These are phyloP conservation scores for Homarus gammarus DNA, from an alignment of 2,888 invertebrate genomes.

Conservation along the genomic window DNA sequence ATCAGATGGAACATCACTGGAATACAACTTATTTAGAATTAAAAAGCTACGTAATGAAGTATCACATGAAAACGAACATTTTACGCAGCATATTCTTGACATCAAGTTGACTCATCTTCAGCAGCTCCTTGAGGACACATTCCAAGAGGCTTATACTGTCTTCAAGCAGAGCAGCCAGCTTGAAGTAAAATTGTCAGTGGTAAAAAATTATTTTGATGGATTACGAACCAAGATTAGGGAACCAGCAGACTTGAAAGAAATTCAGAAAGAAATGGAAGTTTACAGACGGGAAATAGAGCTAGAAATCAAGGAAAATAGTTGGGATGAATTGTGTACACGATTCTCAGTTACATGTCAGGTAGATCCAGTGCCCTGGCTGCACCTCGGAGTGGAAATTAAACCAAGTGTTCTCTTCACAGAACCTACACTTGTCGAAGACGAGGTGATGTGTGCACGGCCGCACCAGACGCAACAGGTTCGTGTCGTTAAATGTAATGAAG, in stretches of 20 bases:
- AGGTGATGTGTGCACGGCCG: neutral
- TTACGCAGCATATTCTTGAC: neutral
- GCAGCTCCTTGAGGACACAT: neutral
- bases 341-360: neutral
- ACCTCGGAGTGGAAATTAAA: neutral
- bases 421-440: neutral
- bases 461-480: too few relatives aligned
- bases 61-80: neutral
- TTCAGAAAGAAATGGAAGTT: conserved; percentile 1
- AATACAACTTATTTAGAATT: neutral
- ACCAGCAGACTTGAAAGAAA: neutral
- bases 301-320: neutral
- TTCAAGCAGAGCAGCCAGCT: neutral
- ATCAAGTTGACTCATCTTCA: neutral
- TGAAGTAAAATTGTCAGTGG: neutral
- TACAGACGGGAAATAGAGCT: neutral
- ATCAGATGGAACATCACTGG: neutral
- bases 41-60: neutral
- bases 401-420: neutral
- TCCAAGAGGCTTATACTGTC: neutral
- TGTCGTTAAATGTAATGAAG: neutral
- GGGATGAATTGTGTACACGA: neutral
- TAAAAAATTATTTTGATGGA: neutral
- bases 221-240: neutral
- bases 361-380: neutral